Conservation (phyloP, 2,888 invertebrate genomes). For the Adelphocoris suturalis region DNA sequence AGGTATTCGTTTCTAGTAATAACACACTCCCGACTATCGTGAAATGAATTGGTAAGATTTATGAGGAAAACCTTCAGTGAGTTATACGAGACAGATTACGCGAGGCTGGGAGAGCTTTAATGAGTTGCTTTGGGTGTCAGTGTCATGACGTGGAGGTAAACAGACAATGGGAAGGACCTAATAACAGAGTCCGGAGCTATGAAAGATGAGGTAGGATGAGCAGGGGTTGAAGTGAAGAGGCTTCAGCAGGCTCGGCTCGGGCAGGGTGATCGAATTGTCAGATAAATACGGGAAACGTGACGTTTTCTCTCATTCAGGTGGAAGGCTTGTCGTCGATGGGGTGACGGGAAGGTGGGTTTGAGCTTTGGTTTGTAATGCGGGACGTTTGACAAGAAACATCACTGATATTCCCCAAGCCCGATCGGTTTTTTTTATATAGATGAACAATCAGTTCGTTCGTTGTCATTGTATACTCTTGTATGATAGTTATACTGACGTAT, state of each 20-base stretch:
- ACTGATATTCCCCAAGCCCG: too few species aligned
- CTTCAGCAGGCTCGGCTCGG: too few species aligned
- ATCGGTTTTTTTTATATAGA: too few species aligned
- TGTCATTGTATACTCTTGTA: too few species aligned
- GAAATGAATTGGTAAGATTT: slow-evolving; percentile 10
- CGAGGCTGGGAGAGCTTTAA: background rate
- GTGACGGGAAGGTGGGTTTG: background rate
- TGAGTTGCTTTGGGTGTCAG: slow-evolving; percentile 32
- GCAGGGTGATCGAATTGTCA: background rate
- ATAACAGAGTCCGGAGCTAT: slow-evolving; percentile 9
- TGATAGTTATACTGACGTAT: too few species aligned
- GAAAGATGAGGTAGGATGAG: slow-evolving; percentile 16
- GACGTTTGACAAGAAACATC: background rate
- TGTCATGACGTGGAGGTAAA: slow-evolving; percentile 20
- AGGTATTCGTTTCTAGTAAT: background rate
- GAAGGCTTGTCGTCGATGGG: background rate
- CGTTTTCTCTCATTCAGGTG: background rate
- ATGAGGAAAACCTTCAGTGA: slow-evolving; percentile 1
- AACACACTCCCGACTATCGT: background rate
- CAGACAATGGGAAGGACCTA: slow-evolving; percentile 20
- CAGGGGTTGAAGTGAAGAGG: background rate
- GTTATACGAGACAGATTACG: background rate
- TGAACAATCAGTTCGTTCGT: too few species aligned
- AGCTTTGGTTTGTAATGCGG: background rate
- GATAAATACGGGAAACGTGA: slow-evolving; percentile 10